phyloP scores from a whole-genome alignment of 2,797 vertebrate genomes.

The Pygocentrus nattereri region DNA sequence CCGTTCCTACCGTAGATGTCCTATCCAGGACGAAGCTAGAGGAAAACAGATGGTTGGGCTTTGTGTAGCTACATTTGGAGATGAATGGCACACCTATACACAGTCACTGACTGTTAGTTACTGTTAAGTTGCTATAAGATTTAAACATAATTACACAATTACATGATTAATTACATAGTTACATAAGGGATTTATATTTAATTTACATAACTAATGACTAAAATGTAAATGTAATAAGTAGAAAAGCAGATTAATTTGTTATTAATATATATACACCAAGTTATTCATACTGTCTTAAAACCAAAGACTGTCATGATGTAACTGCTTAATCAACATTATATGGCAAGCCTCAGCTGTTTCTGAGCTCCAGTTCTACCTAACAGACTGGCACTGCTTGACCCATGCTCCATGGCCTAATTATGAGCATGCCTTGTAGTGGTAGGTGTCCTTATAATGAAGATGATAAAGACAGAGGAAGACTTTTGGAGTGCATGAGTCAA shows the following conservation, averaged over 20 bases:
- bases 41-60: not conserved
- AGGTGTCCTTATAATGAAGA: constrained; percentile 53
- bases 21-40: not conserved
- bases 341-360: constrained; percentile 16
- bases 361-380: constrained; percentile 31
- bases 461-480: constrained; percentile 49
- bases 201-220: too few relatives aligned
- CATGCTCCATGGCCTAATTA: constrained; percentile 56
- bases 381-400: constrained; percentile 49
- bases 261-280: not conserved
- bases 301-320: constrained; percentile 20
- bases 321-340: constrained; percentile 38
- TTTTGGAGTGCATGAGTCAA: constrained; percentile 52
- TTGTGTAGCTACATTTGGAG: not conserved
- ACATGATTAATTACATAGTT: not conserved
- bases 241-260: too few relatives aligned
- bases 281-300: not conserved
- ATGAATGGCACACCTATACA: not conserved
- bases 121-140: not conserved
- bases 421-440: constrained; percentile 47
- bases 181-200: not conserved
- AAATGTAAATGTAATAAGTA: too few relatives aligned
- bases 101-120: not conserved
- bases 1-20: not conserved
- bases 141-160: not conserved